phyloP scores from a whole-genome alignment of 2,113 vertebrate species.

The Piliocolobus tephrosceles region DNA sequence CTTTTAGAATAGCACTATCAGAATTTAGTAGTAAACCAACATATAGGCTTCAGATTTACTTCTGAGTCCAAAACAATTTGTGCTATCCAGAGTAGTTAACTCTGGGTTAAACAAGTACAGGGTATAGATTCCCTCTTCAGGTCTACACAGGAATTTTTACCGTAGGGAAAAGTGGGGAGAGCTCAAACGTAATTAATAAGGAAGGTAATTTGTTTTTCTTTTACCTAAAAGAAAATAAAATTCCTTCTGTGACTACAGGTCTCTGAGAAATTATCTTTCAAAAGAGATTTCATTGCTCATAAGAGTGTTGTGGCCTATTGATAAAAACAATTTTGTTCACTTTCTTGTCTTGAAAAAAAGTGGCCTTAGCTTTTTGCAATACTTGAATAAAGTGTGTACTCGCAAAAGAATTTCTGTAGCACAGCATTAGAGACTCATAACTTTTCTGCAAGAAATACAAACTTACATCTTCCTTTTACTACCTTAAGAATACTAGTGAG shows the following conservation, averaged over 20 bases:
- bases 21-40: constrained; percentile 73
- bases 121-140: constrained; percentile 67
- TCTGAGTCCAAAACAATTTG: constrained; percentile 72
- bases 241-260: constrained; percentile 72
- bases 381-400: constrained; percentile 88
- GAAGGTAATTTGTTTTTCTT: constrained; percentile 67
- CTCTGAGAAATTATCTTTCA: constrained; percentile 79
- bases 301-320: constrained; percentile 79
- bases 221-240: constrained; percentile 69
- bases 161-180: constrained; percentile 76
- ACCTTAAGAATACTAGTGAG: constrained; percentile 84
- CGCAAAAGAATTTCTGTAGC: constrained; percentile 85
- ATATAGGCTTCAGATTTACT: constrained; percentile 56
- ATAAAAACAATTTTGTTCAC: constrained; percentile 82
- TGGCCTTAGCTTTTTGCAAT: constrained; percentile 92
- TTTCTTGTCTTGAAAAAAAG: constrained; percentile 88
- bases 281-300: constrained; percentile 78
- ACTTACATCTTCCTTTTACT: constrained; percentile 84
- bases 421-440: constrained; percentile 84
- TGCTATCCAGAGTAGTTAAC: constrained; percentile 64
- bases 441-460: constrained; percentile 82
- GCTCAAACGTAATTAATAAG: constrained; percentile 72
- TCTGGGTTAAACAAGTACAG: constrained; percentile 65
- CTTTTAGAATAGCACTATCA: constrained; percentile 73
- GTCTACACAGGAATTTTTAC: constrained; percentile 73